Conservation (phyloP, 2,888 invertebrate genomes). For the Agapetus fuscipes region DNA sequence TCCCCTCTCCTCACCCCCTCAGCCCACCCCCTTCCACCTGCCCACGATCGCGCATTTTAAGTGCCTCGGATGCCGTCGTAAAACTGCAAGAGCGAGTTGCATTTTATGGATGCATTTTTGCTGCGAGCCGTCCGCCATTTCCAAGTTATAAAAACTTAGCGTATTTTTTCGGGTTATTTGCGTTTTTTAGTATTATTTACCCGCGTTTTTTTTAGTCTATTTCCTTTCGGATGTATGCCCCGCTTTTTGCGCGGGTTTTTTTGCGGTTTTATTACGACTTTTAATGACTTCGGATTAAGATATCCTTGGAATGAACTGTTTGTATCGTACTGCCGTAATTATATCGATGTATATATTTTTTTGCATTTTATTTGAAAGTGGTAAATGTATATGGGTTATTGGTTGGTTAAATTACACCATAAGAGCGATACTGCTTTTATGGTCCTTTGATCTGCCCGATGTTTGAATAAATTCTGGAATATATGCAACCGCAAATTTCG, state of each 20-base stretch:
- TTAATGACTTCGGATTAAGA: background rate
- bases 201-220: constrained; percentile 1
- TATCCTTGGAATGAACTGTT: background rate
- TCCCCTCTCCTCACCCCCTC: background rate
- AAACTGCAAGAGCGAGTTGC: constrained; percentile 16
- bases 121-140: constrained; percentile 16
- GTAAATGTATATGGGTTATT: no score
- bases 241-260: background rate
- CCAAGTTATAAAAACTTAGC: constrained; percentile 16
- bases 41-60: constrained; percentile 9
- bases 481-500: no score
- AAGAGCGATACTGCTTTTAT: no score
- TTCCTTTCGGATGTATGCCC: constrained; percentile 1
- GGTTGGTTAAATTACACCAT: no score
- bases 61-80: constrained; percentile 13
- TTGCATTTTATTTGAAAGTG: no score
- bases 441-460: no score
- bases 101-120: constrained; percentile 19
- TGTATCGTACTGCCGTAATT: no score
- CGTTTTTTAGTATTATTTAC: constrained; percentile 4
- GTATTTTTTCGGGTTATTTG: constrained; percentile 10
- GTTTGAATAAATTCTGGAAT: no score
- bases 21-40: background rate
- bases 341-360: no score
- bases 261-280: background rate